These are phyloP conservation scores for Druon quercuslanigerum DNA, from an alignment of 1,140 invertebrate genomes.

Conservation along the genomic window DNA sequence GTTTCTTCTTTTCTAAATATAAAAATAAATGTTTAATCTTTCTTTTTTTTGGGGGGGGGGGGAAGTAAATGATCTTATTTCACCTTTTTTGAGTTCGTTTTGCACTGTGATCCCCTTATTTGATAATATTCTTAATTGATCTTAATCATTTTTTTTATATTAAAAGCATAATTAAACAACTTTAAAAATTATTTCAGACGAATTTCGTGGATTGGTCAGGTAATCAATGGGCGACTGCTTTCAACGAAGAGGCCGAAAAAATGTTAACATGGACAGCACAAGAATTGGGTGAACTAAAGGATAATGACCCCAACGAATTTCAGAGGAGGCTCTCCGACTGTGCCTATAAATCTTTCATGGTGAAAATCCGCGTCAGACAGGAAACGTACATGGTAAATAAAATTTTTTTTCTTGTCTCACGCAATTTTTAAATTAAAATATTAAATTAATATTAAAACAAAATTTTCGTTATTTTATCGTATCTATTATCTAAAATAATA, in stretches of 20 bases:
- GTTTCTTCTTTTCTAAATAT: too few species aligned
- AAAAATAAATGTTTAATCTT: too few species aligned
- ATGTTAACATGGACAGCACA: conserved; percentile 86
- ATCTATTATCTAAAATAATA: too few species aligned
- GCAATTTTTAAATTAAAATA: too few species aligned
- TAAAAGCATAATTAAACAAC: conserved; percentile 29
- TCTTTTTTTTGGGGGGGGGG: too few species aligned
- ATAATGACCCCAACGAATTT: conserved; percentile 79
- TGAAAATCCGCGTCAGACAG: conserved; percentile 89
- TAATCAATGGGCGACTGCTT: conserved; percentile 91
- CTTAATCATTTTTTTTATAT: conserved; percentile 12
- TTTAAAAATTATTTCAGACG: conserved; percentile 73
- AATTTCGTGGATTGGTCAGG: conserved; percentile 88
- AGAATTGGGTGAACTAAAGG: conserved; percentile 84
- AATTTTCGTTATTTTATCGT: too few species aligned
- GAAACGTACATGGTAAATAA: conserved; percentile 91
- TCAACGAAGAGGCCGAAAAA: conserved; percentile 90
- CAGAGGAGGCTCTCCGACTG: conserved; percentile 82
- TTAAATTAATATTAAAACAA: too few species aligned
- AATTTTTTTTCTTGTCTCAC: not conserved
- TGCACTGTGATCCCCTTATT: not conserved
- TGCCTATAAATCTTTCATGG: conserved; percentile 87
- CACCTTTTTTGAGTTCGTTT: too few species aligned
- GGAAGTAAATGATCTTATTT: too few species aligned
- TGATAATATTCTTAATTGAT: not conserved